Evolutionary conservation across 2,888 invertebrate genomes (phyloP), one percentile per base, ranked within the genome.

Genomic region (Mycogona germanica): DNA sequence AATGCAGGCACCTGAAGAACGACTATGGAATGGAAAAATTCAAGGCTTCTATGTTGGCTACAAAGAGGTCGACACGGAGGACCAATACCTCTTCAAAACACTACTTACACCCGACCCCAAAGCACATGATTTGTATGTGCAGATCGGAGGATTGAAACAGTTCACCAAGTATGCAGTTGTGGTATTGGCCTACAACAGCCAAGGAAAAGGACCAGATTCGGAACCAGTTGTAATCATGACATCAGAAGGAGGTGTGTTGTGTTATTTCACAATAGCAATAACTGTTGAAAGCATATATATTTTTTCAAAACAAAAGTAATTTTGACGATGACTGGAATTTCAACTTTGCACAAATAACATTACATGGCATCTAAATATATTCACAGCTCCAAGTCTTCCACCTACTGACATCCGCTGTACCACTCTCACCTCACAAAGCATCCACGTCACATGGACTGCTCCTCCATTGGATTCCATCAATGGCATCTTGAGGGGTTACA

Each of bases 161-260:
- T 54, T 54, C 19, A 49, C 54, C 12, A 54, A 54, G 49, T 54
- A 54, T 30, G 54, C 47, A 2, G 49, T 54, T 19, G 35, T 54
- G 30, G 54, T 54, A 2, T 40, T 37, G 25, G 54, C 54, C 2
- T 54, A 54, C 42, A 54, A 54, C 30, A 42, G 42, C 21, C 28
- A 54, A 54, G 54, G 54, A 26, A 54, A 48, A 42, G 54, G 54
- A 4, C 54, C 54, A 1, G 40, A 40, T 25, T 54, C 54, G 4
- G 47, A 54, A 48, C 49, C 54, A n/a, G 54, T 54, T 30, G 42
- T 54, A 14, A 49, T 49, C 3, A 54, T 54, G 54, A 54, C 54
- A 1, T 54, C 54, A 17, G 54, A 54, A 42, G 54, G 54, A 25
- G 54, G 54, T 54, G 19, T 25, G 44, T n/a, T 50, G 17, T 23